Conservation (phyloP, 2,113 vertebrate species). For the Emydura subglobosa region DNA sequence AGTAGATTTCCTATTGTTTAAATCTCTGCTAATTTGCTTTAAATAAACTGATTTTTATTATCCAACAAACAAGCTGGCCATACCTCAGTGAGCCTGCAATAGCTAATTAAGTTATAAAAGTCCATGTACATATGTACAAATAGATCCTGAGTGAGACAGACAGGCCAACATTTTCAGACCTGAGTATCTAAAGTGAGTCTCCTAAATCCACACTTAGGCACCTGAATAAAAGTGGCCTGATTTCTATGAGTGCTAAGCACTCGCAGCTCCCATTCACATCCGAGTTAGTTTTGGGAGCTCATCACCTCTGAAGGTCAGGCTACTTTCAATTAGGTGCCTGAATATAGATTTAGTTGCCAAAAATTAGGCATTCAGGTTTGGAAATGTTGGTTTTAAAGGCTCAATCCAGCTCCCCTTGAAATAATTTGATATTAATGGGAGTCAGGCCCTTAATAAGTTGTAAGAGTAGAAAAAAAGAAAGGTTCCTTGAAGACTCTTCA, state of each 20-base stretch:
- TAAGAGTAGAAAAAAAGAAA: fast-evolving
- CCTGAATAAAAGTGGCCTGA: fast-evolving
- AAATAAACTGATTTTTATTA: neutral
- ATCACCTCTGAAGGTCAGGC: neutral
- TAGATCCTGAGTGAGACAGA: fast-evolving
- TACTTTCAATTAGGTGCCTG: fast-evolving
- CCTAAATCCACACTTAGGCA: neutral
- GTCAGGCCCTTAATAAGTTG: fast-evolving
- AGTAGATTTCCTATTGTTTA: neutral
- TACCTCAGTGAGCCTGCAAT: fast-evolving
- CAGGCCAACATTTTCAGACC: neutral
- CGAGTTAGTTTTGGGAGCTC: neutral
- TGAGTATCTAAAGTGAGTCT: fast-evolving
- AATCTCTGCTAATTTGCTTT: neutral
- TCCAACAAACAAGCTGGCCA: neutral
- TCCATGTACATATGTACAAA: neutral
- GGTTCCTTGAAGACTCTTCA: neutral
- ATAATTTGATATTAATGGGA: fast-evolving
- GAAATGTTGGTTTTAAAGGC: neutral
- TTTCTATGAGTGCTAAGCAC: neutral
- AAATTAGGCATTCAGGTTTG: fast-evolving
- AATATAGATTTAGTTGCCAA: fast-evolving
- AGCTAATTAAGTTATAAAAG: neutral
- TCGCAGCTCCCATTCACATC: neutral
- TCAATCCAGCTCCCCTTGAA: fast-evolving